Evolutionary conservation across 2,113 vertebrate species (phyloP).

Genomic region (Alethe diademata): DNA sequence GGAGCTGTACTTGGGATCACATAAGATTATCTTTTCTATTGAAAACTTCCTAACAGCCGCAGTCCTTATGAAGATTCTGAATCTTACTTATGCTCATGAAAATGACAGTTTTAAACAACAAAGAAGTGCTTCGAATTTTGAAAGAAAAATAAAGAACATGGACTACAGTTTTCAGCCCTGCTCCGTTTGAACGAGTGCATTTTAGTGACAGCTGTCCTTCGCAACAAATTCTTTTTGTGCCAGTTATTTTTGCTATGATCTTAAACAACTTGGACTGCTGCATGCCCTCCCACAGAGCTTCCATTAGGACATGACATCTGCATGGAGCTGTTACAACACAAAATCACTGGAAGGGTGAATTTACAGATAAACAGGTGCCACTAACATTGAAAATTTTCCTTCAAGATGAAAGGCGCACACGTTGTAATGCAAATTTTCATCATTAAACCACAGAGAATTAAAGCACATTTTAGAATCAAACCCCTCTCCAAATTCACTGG

Average conservation of each 20-base stretch:
- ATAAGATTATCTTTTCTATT: not conserved
- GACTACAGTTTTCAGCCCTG: not conserved
- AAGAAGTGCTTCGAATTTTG: not conserved
- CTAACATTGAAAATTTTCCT: not conserved
- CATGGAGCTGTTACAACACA: not conserved
- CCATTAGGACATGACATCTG: not conserved
- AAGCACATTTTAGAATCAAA: not conserved
- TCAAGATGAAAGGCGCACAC: not conserved
- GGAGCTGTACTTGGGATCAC: not conserved
- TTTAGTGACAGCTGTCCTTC: rapidly evolving
- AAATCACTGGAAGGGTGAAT: not conserved
- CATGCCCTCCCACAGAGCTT: not conserved
- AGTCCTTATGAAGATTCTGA: not conserved
- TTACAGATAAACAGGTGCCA: slow-evolving; percentile 1
- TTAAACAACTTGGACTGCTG: not conserved
- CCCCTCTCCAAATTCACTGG: not conserved
- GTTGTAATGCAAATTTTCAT: not conserved
- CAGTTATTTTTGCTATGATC: not conserved
- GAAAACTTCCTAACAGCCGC: not conserved
- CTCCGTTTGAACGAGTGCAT: not conserved
- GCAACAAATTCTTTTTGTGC: not conserved
- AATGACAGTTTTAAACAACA: not conserved
- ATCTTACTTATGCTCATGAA: not conserved
- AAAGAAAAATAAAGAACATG: not conserved
- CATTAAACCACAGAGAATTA: not conserved